Evolutionary conservation across 1,140 invertebrate species (phyloP), one percentile per base, ranked within the genome.

Genomic region (Drosophila azteca): DNA sequence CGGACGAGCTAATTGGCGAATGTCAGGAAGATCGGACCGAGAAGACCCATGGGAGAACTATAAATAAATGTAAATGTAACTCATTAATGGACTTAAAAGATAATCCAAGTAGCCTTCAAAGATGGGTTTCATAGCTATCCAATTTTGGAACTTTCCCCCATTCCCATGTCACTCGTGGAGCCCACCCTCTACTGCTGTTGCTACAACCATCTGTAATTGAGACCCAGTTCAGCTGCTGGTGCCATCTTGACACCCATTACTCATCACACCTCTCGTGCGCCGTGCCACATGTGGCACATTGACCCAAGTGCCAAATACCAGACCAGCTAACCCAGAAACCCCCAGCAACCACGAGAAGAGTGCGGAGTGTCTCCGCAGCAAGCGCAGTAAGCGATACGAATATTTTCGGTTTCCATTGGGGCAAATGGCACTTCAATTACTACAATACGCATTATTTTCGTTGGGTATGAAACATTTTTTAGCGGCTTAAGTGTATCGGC

Each of bases 231-330:
- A 31, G 63, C 48, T 35, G 22, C 4, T 64, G 15, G 43, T 35
- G 29, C 22, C 15, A 39, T 53, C 29, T 26, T 66, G 49, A 57
- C 63, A 57, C 66, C 64, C 64, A 69, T 68, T 58, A 43, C 65
- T 54, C 62, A 54, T 68, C 57, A 29, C 35, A 63, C 35, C 11
- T 13, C 15, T 22, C 57, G 20, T 20, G 11, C 20, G n/a, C 20
- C 24, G 62, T 64, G n/a, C 50, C 67, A 70, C 67, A 70, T 69
- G 67, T 70, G 67, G 67, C 65, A 58, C 67, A 71, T 61, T 61
- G 69, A 71, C 57, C 72, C 57, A 69, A 69, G 73, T 77, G 62
- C 76, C 76, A 62, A 79, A 79, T 79, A 79, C 68, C 61, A 68
- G 29, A 39, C 48, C 77, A 79, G 63, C 63, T 79, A 74, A 79